These are phyloP conservation scores for Sclerurus mexicanus DNA, from an alignment of 2,113 vertebrate genomes.

Conservation along the genomic window DNA sequence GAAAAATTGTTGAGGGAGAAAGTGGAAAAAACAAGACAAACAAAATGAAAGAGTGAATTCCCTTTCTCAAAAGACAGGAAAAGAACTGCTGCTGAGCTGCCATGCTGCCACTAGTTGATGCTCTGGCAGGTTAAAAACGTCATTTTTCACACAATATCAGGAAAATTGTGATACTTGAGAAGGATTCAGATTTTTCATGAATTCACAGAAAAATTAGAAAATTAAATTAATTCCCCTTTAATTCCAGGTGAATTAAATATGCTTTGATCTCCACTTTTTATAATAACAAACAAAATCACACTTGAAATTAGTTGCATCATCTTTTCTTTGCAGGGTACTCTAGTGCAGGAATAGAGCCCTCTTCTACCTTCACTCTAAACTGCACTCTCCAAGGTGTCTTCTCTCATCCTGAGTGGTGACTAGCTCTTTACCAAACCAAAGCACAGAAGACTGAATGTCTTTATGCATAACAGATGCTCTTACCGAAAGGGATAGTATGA, in stretches of 20 bases:
- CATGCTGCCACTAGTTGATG: background rate
- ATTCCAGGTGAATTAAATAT: background rate
- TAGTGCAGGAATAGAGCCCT: background rate
- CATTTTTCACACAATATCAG: background rate
- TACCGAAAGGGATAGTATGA: background rate
- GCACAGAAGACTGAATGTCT: background rate
- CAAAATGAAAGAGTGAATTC: background rate
- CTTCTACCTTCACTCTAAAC: background rate
- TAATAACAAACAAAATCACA: background rate
- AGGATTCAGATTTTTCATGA: background rate
- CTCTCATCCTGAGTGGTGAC: background rate
- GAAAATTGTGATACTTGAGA: background rate
- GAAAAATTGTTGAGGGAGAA: slow-evolving; percentile 28
- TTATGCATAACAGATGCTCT: background rate
- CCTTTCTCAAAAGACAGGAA: background rate
- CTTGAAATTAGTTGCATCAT: background rate
- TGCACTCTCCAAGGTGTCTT: background rate
- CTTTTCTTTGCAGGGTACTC: background rate
- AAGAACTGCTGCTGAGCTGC: background rate
- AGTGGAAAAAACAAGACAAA: background rate
- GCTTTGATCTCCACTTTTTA: background rate
- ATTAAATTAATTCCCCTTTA: background rate
- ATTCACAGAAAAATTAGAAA: background rate
- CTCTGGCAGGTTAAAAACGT: background rate
- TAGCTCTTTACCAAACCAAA: background rate